Base-by-base conservation (phyloP, 2,888 invertebrate species). In the Agonopterix arenella region DNA sequence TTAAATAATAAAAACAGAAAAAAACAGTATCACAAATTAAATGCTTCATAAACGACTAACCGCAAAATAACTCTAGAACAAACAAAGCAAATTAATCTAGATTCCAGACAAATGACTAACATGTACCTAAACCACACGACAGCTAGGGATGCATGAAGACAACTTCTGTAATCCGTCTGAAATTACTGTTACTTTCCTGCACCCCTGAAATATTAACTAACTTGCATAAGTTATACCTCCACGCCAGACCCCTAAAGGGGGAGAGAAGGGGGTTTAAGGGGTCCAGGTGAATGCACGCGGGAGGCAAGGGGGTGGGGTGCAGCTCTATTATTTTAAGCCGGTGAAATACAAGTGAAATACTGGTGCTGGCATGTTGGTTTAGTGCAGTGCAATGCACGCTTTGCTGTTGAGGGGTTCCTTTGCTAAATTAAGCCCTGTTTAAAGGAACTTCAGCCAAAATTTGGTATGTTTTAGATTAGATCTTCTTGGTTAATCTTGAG, bases 161-260 rank as follows among this genome's bases (percentile, higher is more conserved):
- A 56, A 56, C 56, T 48, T 16, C 9, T 11, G 36, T 46, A 46
- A 46, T 46, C 46, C 44, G 8, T 11, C 36, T 10, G 36, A 11
- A 43, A 47, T 37, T 11, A 81, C 84, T 84, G 77, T 85, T 77
- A 82, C 84, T 84, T 84, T 84, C 78, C 70, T 72, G 66, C 71
- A 43, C 61, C 54, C 59, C 65, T 84, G 74, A 83, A 85, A 84
- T 84, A 83, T 85, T 84, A 83, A 83, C 80, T 73, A 80, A 76
- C 78, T 82, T 85, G 82, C 85, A 85, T 84, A 83, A 84, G 76
- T 78, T 76, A 77, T 69, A 72, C 68, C 61, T 56, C 58, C 70
- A 57, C 64, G 64, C 59, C 59, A 40, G 49, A 60, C 60, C 61
- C 56, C 28, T 7, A 18, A 38, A 45, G 50, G 52, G 49, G 53